Percentiles rank a stretch among this genome's conserved stretches.
phyloP scores from a whole-genome alignment of 2,888 invertebrate genomes.

The Omphaloscelis lunosa region DNA sequence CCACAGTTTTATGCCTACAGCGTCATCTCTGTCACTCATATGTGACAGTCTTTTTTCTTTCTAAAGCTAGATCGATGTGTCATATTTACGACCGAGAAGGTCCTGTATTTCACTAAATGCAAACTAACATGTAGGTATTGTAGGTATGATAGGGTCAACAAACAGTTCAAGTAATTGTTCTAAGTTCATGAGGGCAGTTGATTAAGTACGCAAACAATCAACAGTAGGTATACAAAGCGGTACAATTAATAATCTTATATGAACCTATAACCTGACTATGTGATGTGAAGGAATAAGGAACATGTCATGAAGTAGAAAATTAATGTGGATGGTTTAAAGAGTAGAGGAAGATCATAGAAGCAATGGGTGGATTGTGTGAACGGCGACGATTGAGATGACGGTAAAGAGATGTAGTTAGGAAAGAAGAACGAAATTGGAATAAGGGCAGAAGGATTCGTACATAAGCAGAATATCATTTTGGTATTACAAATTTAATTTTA shows the following conservation, averaged over 20 bases:
- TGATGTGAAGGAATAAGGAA: background rate
- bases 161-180: constrained; percentile 52
- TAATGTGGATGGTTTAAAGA: background rate
- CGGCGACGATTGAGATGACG: background rate
- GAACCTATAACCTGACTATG: background rate
- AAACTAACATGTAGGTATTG: constrained; percentile 6
- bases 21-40: background rate
- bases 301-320: background rate
- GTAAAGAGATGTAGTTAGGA: background rate
- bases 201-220: constrained; percentile 56
- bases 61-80: background rate
- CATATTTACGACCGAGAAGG: background rate
- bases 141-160: constrained; percentile 41
- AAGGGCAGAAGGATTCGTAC: background rate
- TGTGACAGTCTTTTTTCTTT: background rate
- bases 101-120: constrained; percentile 2
- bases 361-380: background rate
- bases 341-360: background rate
- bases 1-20: background rate
- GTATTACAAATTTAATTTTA: background rate
- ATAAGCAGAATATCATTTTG: background rate
- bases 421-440: background rate
- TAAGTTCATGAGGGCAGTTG: constrained; percentile 67
- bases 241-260: constrained; percentile 23
- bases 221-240: constrained; percentile 32